phyloP scores from a whole-genome alignment of 2,888 invertebrate genomes.

The Drosophila nr. fundita region DNA sequence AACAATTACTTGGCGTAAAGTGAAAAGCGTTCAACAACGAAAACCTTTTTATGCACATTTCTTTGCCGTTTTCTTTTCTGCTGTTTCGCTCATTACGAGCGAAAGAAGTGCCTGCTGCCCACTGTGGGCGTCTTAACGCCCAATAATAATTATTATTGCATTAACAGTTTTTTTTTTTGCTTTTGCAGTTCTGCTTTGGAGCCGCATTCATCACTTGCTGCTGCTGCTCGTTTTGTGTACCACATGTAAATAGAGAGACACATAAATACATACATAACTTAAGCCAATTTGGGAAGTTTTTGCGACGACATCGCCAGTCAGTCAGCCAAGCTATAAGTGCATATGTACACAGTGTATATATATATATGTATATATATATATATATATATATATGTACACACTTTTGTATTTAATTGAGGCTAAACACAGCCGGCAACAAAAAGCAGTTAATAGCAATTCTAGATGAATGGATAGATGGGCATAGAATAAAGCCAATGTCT shows the following conservation, averaged over 20 bases:
- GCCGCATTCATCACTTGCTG: slow-evolving; percentile 35
- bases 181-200: slow-evolving; percentile 32
- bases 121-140: slow-evolving; percentile 49
- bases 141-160: slow-evolving; percentile 75
- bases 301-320: slow-evolving; percentile 37
- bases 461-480: slow-evolving; percentile 18
- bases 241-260: background rate
- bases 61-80: slow-evolving; percentile 18
- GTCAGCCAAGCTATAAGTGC: background rate
- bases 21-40: slow-evolving; percentile 54
- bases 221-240: slow-evolving; percentile 7
- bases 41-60: slow-evolving; percentile 22
- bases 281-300: slow-evolving; percentile 69
- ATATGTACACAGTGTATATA: background rate
- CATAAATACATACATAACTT: slow-evolving; percentile 22
- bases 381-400: background rate
- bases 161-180: slow-evolving; percentile 50
- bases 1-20: slow-evolving; percentile 43
- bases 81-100: slow-evolving; percentile 15
- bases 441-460: slow-evolving; percentile 13
- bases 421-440: slow-evolving; percentile 29
- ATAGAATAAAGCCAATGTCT: slow-evolving; percentile 21
- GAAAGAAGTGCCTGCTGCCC: slow-evolving; percentile 29
- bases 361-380: background rate
- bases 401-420: slow-evolving; percentile 41